These are phyloP conservation scores for Zapus hudsonius DNA, from an alignment of 2,113 vertebrate genomes.

Conservation along the genomic window DNA sequence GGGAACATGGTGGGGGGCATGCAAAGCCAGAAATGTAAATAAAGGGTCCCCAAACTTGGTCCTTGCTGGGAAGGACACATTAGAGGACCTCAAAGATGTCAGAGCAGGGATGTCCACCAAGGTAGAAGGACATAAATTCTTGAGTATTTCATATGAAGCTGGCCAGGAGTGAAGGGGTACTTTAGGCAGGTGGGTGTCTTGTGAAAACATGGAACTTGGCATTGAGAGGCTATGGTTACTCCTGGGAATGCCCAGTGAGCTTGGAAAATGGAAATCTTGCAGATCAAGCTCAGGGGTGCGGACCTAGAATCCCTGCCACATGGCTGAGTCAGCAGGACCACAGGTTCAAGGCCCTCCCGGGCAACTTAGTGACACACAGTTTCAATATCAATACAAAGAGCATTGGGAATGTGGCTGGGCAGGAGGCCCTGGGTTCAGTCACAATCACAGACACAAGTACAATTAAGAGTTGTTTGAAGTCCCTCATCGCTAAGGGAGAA, in stretches of 20 bases:
- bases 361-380: neutral
- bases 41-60: neutral
- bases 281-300: neutral
- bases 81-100: neutral
- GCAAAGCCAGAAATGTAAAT: neutral
- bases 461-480: neutral
- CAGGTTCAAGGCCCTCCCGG: neutral
- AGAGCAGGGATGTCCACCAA: neutral
- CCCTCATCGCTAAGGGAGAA: neutral
- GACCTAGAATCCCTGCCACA: neutral
- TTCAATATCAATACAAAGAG: too few relatives aligned
- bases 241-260: neutral
- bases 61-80: neutral
- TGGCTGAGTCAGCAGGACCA: neutral
- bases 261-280: neutral
- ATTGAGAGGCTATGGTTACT: neutral
- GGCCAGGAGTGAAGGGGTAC: neutral
- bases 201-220: neutral
- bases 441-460: too few relatives aligned
- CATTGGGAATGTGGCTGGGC: too few relatives aligned
- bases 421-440: neutral
- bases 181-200: neutral
- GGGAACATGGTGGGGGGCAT: neutral
- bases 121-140: neutral
- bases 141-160: neutral